These are phyloP conservation scores for Smittia sp. DNA, from an alignment of 2,888 invertebrate genomes.

Conservation along the genomic window DNA sequence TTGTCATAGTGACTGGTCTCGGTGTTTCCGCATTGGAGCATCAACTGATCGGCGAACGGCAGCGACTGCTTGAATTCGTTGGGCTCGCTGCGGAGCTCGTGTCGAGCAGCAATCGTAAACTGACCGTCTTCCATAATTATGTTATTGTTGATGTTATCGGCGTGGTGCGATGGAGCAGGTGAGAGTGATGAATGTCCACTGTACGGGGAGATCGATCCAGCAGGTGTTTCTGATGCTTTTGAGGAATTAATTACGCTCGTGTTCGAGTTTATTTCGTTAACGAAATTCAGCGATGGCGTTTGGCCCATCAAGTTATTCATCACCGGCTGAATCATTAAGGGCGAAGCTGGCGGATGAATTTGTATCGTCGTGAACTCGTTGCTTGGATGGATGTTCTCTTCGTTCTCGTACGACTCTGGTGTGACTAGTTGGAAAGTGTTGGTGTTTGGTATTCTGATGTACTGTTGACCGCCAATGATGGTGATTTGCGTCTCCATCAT, in stretches of 20 bases:
- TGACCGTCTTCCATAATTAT: conserved; percentile 40
- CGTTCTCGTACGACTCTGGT: conserved; percentile 60
- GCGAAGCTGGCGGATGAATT: conserved; percentile 34
- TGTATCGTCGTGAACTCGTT: conserved; percentile 27
- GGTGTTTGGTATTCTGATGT: conserved; percentile 60
- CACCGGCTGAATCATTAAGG: not conserved
- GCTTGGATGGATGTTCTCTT: conserved; percentile 61
- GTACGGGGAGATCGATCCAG: conserved; percentile 44
- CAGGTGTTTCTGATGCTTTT: conserved; percentile 41
- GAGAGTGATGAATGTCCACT: conserved; percentile 43
- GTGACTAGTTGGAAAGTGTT: conserved; percentile 64
- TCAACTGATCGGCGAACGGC: conserved; percentile 22
- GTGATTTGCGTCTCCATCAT: conserved; percentile 46
- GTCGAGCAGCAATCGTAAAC: not conserved
- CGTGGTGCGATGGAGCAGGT: conserved; percentile 40
- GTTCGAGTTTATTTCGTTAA: conserved; percentile 38
- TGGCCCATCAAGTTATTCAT: not conserved
- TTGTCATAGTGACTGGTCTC: conserved; percentile 39
- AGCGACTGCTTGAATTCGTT: conserved; percentile 27
- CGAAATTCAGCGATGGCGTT: conserved; percentile 33
- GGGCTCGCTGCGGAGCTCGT: not conserved
- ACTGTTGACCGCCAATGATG: conserved; percentile 56
- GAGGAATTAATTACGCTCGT: conserved; percentile 39
- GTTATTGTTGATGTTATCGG: conserved; percentile 37
- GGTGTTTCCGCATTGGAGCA: conserved; percentile 10